Evolutionary conservation across 1,140 invertebrate genomes (phyloP).

Genomic region (Caerostris extrusa): DNA sequence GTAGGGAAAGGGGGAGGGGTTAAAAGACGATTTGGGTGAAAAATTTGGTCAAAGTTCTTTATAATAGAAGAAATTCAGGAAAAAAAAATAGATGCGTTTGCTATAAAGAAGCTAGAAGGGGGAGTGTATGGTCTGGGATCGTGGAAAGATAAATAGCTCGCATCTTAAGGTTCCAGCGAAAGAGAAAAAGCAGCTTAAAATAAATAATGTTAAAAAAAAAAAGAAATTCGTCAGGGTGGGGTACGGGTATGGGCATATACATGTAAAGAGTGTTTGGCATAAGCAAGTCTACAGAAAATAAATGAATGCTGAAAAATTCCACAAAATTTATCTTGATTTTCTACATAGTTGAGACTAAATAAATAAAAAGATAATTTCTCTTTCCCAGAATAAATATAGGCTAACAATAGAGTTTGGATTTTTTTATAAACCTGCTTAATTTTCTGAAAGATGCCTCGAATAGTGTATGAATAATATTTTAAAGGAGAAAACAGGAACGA

Average conservation of each 20-base stretch:
- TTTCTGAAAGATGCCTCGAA: too few species aligned
- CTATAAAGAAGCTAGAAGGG: constrained; percentile 5
- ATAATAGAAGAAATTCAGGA: neutral
- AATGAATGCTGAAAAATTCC: neutral
- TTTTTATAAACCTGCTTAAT: too few species aligned
- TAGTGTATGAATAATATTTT: too few species aligned
- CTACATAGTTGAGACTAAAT: neutral
- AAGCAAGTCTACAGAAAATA: neutral
- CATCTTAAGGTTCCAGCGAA: neutral
- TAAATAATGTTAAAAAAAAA: constrained; percentile 19
- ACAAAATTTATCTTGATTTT: constrained; percentile 20
- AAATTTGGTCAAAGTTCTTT: constrained; percentile 7
- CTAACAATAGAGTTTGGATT: too few species aligned
- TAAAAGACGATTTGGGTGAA: neutral
- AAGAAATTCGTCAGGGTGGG: neutral
- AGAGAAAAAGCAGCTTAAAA: constrained; percentile 15
- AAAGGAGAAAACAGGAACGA: too few species aligned
- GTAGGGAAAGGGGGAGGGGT: too few species aligned
- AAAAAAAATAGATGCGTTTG: constrained; percentile 25
- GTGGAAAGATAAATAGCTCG: constrained; percentile 30
- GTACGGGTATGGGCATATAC: neutral
- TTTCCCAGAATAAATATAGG: too few species aligned
- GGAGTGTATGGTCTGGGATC: neutral
- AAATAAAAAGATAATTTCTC: too few species aligned
- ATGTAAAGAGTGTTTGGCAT: neutral